phyloP scores from a whole-genome alignment of 2,113 vertebrate species.

The Henicopernis longicauda region DNA sequence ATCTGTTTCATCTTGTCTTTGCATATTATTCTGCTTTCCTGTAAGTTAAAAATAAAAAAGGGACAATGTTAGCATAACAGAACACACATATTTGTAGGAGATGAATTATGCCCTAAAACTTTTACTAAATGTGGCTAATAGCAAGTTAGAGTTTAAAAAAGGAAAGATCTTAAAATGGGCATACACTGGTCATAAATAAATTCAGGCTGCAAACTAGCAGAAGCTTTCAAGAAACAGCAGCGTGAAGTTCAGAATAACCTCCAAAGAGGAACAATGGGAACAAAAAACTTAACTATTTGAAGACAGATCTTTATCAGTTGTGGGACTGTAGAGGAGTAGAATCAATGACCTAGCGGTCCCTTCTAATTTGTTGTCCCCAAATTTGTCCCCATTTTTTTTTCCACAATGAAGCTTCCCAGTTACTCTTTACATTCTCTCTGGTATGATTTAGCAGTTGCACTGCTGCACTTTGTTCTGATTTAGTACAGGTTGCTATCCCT shows the following conservation, averaged over 20 bases:
- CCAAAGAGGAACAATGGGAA: not conserved
- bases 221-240: conserved; percentile 4
- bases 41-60: conserved; percentile 10
- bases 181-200: conserved; percentile 8
- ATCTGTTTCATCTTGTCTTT: conserved; percentile 10
- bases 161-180: not conserved
- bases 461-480: not conserved
- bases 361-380: not conserved
- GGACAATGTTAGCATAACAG: not conserved
- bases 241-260: conserved; percentile 1
- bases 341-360: not conserved
- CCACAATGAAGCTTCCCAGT: not conserved
- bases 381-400: not conserved
- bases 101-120: not conserved
- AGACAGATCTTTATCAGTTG: not conserved
- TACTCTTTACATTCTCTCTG: not conserved
- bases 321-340: not conserved
- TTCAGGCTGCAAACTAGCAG: not conserved
- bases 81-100: not conserved
- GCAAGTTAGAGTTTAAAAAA: conserved; percentile 38
- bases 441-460: not conserved
- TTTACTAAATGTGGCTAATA: conserved; percentile 26
- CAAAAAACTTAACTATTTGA: not conserved
- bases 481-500: not conserved
- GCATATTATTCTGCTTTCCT: not conserved